Conservation (phyloP, 2,888 invertebrate genomes). For the Onthophagus sagittarius region DNA sequence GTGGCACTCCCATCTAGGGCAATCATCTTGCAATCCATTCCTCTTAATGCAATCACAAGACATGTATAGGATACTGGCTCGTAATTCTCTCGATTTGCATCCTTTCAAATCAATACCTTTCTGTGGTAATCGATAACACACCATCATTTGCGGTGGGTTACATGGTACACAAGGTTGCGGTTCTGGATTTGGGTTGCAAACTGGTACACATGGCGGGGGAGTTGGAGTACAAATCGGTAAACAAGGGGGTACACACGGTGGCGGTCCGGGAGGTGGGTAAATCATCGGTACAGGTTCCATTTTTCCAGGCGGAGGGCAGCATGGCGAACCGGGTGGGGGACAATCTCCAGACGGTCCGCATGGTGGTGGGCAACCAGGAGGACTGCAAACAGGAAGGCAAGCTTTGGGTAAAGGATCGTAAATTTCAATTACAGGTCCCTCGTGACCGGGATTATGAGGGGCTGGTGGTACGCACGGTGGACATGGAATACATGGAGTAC, state of each 20-base stretch:
- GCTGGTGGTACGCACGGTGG: constrained; percentile 25
- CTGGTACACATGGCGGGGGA: constrained; percentile 52
- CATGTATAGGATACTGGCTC: constrained; percentile 55
- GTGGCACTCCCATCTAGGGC: constrained; percentile 54
- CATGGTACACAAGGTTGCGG: constrained; percentile 57
- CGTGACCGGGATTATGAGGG: constrained; percentile 44
- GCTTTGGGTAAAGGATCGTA: constrained; percentile 55
- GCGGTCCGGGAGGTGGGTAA: constrained; percentile 37
- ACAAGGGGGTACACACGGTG: constrained; percentile 54
- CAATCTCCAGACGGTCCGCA: constrained; percentile 47
- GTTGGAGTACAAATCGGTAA: constrained; percentile 46
- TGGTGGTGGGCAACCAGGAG: constrained; percentile 28
- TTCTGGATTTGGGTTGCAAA: constrained; percentile 51
- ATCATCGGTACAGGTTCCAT: constrained; percentile 34
- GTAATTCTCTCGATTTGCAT: constrained; percentile 52
- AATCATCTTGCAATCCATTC: constrained; percentile 59
- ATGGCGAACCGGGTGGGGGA: constrained; percentile 40
- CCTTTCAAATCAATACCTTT: constrained; percentile 42
- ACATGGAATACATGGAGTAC: constrained; percentile 43
- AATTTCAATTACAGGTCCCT: constrained; percentile 50
- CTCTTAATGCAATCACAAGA: constrained; percentile 59
- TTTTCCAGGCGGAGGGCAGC: constrained; percentile 23
- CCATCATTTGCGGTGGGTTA: constrained; percentile 56
- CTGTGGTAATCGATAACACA: constrained; percentile 50
- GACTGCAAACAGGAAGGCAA: constrained; percentile 56